Percentiles rank a stretch among this genome's conserved stretches.
These are phyloP conservation scores for Sorex araneus DNA, from an alignment of 2,113 vertebrate species.

Conservation along the genomic window DNA sequence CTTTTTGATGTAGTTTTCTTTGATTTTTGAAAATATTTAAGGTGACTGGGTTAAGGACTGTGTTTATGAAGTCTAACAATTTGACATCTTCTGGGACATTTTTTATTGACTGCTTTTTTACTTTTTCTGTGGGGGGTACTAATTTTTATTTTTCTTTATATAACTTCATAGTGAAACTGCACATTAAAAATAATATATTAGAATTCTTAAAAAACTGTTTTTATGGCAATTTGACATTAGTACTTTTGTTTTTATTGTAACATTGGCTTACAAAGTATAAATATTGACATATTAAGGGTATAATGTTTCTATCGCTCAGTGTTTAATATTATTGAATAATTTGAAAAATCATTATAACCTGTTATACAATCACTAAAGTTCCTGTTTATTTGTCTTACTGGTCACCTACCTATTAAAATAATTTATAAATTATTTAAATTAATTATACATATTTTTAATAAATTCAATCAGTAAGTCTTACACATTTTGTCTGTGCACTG, in stretches of 20 bases:
- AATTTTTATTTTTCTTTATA: too few species aligned
- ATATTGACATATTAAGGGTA: too few species aligned
- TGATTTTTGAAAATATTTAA: neutral
- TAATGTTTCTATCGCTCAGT: neutral
- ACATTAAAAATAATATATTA: neutral
- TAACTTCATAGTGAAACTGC: neutral
- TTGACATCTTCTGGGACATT: neutral
- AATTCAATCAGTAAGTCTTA: neutral
- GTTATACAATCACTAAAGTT: neutral
- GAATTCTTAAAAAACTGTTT: neutral
- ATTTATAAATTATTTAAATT: neutral
- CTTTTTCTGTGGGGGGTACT: neutral
- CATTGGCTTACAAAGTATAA: too few species aligned
- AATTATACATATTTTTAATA: neutral
- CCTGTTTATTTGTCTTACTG: neutral
- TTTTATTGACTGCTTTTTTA: neutral
- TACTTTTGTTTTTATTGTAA: too few species aligned
- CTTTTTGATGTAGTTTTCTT: neutral
- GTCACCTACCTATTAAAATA: neutral
- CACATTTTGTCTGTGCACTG: neutral
- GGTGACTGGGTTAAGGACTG: neutral
- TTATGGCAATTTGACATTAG: neutral
- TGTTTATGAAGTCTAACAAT: neutral
- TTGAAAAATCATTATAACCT: neutral
- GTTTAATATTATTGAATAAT: neutral